Conservation (phyloP, 2,888 invertebrate species). For the Amphipyra berbera region DNA sequence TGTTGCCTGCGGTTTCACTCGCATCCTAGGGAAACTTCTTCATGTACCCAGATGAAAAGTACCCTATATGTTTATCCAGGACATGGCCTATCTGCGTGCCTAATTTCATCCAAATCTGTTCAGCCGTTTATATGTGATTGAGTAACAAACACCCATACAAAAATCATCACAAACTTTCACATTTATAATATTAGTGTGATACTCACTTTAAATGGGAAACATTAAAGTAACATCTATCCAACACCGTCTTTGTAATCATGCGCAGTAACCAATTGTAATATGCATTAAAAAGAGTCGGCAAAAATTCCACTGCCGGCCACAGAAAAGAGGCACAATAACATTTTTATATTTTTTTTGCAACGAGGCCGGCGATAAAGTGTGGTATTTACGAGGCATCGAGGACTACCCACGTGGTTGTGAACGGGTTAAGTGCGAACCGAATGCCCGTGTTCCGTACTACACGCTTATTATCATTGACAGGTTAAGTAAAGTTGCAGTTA, state of each 20-base stretch:
- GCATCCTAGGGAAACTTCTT: too few relatives aligned
- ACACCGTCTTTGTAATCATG: conserved; percentile 2
- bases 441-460: conserved; percentile 26
- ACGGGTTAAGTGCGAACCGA: conserved; percentile 32
- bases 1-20: too few relatives aligned
- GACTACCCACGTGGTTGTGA: conserved; percentile 67
- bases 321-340: conserved; percentile 62
- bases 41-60: too few relatives aligned
- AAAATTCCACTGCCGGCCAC: conserved; percentile 61
- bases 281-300: conserved; percentile 35
- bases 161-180: too few relatives aligned
- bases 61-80: too few relatives aligned
- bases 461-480: conserved; percentile 4
- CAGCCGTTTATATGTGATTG: too few relatives aligned
- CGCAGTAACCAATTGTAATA: conserved; percentile 25
- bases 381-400: conserved; percentile 68
- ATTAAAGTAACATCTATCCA: too few relatives aligned
- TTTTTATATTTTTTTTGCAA: conserved; percentile 65
- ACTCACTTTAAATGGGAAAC: too few relatives aligned
- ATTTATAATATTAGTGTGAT: too few relatives aligned
- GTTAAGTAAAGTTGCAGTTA: conserved; percentile 1
- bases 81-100: too few relatives aligned
- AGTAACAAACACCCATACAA: too few relatives aligned
- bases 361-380: conserved; percentile 64
- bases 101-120: too few relatives aligned